Evolutionary conservation across 2,888 invertebrate species (phyloP), one percentile per base, ranked within the genome.

Genomic region (Tortrix viridana): DNA sequence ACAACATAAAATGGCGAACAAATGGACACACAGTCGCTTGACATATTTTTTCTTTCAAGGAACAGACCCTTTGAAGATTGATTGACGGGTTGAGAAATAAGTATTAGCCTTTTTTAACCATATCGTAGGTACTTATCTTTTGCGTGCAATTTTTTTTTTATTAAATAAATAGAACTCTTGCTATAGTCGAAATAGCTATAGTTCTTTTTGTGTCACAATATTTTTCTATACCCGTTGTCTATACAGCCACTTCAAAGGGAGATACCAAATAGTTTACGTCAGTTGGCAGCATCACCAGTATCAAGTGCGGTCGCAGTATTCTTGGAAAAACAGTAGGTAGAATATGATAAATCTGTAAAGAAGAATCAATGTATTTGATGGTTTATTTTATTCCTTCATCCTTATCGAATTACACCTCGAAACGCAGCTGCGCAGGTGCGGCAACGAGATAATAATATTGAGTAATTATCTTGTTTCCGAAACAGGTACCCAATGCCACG

Each of bases 241-340:
- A 41, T n/a, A n/a, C 16, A 26, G n/a, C 32, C 16, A 49, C 49
- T 16, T 32, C 49, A 49, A 49, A 49, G 32, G 26, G 49, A 12
- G 12, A 12, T 16, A 49, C 18, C 18, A 18, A 49, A 49, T 32
- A 49, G 49, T 49, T 49, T 49, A 18, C 14, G 18, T 32, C 26
- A 32, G 49, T 49, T 49, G 18, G 18, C 48, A 49, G 49, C 49
- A 12, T 19, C 49, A 16, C 49, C 18, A 23, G 26, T 9, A 32
- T 49, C 5, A 32, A 49, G 19, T 49, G 23, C 32, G 16, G 16
- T 3, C 26, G 18, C 49, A 49, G 49, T 49, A 26, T 7, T 9
- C 5, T 12, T 18, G 1, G 12, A 19, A 18, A 26, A 32, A 32
- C 49, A 49, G 41, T 6, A n/a, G n/a, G n/a, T n/a, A 41, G 41